Evolutionary conservation across 2,888 invertebrate genomes (phyloP), one percentile per base, ranked within the genome.

Genomic region (Drosophila suboccidentalis): DNA sequence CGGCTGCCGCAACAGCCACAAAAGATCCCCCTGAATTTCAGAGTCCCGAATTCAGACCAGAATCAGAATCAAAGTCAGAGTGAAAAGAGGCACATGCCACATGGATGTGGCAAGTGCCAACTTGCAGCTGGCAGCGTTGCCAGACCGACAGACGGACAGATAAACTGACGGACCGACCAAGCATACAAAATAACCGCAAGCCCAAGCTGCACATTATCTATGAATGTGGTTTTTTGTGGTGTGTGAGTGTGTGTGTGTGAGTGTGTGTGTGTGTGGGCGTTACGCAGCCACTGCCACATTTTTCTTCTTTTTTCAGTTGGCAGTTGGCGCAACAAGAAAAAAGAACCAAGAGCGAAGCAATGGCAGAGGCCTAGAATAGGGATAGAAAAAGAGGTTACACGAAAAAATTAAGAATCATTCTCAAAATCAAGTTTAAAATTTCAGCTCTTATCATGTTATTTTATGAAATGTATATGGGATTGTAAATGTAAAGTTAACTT

Each of bases 181-280:
- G 88, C 86, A 86, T 89, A 89, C 86, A 85, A 86, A 86, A 86
- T 89, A 86, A 85, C 85, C 85, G 68, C 85, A 87, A 89, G 75
- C 88, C 89, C 75, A 78, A 75, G 90, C 90, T 88, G 90, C 90
- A 85, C 83, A 87, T 87, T 87, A 87, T 87, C 87, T 87, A 87
- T 90, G 90, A 88, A 88, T 89, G 90, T 85, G 86, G 39, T 60
- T 29, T 26, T 29, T 29, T 29, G 8, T 29, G 5, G 57, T 65
- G 34, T 38, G 38, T 39, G 4, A 4, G 32, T 39, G 38, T 17
- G 15, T 36, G 63, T 54, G 46, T 66, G 15, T 44, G 29, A 26
- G n/a, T 59, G 15, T 39, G 22, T 47, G 29, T 57, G 19, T 44
- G 29, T n/a, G 57, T 39, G 59, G 62, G 77, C 71, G 75, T 75